phyloP scores from a whole-genome alignment of 2,797 vertebrate genomes.

The Choloepus didactylus region DNA sequence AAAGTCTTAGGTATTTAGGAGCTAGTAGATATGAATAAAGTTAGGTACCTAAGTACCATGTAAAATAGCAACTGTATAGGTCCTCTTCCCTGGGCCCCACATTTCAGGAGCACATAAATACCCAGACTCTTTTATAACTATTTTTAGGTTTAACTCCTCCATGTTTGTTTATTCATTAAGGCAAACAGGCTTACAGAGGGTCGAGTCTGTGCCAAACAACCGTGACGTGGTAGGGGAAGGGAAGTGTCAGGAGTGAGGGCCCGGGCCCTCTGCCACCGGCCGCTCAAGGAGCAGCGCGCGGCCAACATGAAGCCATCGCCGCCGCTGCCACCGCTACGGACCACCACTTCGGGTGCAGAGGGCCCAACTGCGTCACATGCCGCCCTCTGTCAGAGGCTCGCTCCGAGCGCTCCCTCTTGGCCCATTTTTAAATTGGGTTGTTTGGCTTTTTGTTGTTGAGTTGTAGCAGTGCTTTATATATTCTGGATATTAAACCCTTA shows the following conservation, averaged over 20 bases:
- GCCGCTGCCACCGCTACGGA: constrained; percentile 12
- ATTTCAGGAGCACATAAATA: constrained; percentile 64
- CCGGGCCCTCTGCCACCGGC: constrained; percentile 50
- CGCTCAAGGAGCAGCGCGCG: constrained; percentile 74
- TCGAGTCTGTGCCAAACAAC: neutral
- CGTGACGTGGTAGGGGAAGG: neutral
- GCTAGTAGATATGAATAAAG: neutral
- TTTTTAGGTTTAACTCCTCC: constrained; percentile 57
- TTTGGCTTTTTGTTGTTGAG: too few relatives aligned
- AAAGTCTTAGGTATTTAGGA: neutral
- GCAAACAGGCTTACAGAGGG: neutral
- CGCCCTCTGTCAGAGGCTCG: constrained; percentile 70
- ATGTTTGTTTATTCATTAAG: constrained; percentile 47
- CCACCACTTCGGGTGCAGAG: constrained; percentile 72
- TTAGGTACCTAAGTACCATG: neutral
- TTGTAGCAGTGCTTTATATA: too few relatives aligned
- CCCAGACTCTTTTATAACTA: neutral
- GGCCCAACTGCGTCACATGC: constrained; percentile 85
- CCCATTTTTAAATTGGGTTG: too few relatives aligned
- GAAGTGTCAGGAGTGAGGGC: constrained; percentile 38
- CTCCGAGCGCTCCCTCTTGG: neutral
- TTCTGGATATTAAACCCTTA: too few relatives aligned
- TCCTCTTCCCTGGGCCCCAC: neutral
- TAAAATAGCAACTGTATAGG: neutral
- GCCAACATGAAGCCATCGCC: constrained; percentile 76